phyloP scores from a whole-genome alignment of 2,113 vertebrate genomes.

The Oenanthe oenanthe region DNA sequence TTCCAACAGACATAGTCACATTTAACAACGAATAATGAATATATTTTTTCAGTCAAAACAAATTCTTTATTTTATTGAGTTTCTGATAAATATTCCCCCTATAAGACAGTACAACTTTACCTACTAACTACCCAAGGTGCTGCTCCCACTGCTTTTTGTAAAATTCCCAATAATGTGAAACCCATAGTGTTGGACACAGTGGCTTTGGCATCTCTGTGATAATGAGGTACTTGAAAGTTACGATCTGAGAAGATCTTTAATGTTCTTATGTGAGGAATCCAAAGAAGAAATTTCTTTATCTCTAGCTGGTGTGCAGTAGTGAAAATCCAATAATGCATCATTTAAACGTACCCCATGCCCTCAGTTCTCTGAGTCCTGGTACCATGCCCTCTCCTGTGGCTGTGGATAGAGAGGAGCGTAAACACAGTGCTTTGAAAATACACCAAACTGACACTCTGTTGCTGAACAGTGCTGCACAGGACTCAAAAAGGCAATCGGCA shows the following conservation, averaged over 20 bases:
- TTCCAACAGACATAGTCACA: neutral
- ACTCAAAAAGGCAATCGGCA: neutral
- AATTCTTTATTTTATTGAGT: neutral
- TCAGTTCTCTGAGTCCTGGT: neutral
- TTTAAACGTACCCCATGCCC: neutral
- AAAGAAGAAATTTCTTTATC: neutral
- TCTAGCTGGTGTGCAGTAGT: neutral
- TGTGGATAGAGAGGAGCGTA: neutral
- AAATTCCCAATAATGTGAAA: neutral
- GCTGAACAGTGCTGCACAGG: neutral
- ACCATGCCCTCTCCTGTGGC: neutral
- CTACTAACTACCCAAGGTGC: neutral
- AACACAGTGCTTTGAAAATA: fast-evolving
- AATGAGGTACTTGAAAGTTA: neutral
- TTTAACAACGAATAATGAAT: neutral
- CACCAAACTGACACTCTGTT: neutral
- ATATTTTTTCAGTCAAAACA: neutral
- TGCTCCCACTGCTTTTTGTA: neutral
- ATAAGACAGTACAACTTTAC: neutral
- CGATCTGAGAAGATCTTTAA: neutral
- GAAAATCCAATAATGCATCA: neutral
- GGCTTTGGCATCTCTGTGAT: neutral
- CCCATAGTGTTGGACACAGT: fast-evolving
- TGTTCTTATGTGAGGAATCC: neutral
- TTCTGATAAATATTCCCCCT: neutral